These are phyloP conservation scores for Mustela lutreola DNA, from an alignment of 2,113 vertebrate species.

Conservation along the genomic window DNA sequence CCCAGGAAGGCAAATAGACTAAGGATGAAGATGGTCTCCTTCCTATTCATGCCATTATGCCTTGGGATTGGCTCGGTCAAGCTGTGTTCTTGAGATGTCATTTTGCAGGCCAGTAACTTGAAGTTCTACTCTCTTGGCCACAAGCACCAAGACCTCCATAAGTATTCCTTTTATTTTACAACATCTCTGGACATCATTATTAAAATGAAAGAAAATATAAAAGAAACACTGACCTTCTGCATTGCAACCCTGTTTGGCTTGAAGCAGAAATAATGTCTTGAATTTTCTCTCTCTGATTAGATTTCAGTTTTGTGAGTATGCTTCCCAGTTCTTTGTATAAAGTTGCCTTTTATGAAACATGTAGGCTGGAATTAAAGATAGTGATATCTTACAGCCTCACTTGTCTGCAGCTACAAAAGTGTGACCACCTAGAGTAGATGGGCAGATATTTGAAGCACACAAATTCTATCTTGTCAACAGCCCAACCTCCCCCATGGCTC, in stretches of 20 bases:
- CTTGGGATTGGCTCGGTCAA: background rate
- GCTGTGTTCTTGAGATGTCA: background rate
- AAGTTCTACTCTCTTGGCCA: constrained; percentile 46
- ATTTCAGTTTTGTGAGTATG: constrained; percentile 35
- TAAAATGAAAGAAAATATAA: constrained; percentile 18
- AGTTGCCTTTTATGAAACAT: constrained; percentile 56
- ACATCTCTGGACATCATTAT: constrained; percentile 26
- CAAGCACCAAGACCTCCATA: constrained; percentile 8
- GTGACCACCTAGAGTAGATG: background rate
- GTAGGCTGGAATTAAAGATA: constrained; percentile 65
- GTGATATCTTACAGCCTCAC: background rate
- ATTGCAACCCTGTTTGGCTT: background rate
- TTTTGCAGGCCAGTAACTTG: background rate
- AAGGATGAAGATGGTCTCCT: background rate
- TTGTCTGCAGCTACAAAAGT: constrained; percentile 37
- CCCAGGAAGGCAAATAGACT: background rate
- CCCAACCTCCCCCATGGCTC: constrained; percentile 22
- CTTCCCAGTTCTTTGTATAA: constrained; percentile 4
- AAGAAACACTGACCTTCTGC: background rate
- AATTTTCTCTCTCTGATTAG: constrained; percentile 62
- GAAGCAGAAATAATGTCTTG: constrained; percentile 43
- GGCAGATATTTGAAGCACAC: constrained; percentile 58
- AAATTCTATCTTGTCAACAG: constrained; percentile 66
- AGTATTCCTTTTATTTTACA: constrained; percentile 58
- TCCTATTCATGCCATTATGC: background rate